Conservation (phyloP, 2,113 vertebrate species). For the Siniperca knerii region DNA sequence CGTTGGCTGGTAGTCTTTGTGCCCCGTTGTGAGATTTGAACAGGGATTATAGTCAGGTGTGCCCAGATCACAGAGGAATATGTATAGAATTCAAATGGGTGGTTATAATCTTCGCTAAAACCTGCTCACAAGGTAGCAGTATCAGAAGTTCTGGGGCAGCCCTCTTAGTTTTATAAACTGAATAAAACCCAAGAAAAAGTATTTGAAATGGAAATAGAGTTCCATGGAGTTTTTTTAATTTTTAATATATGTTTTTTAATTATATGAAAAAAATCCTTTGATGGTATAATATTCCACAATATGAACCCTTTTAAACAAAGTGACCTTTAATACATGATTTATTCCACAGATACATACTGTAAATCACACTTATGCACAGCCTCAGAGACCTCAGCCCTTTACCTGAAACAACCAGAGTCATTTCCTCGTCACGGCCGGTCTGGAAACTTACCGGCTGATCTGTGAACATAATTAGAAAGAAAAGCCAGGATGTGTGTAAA, state of each 20-base stretch:
- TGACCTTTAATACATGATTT: background rate
- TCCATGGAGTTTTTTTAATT: background rate
- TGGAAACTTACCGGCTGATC: conserved; percentile 49
- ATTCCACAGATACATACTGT: background rate
- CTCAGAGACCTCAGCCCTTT: background rate
- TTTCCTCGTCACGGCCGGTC: background rate
- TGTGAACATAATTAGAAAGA: conserved; percentile 51
- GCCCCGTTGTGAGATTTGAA: background rate
- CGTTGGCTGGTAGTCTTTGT: background rate
- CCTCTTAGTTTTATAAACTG: background rate
- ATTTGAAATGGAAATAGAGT: conserved; percentile 10
- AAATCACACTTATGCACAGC: background rate
- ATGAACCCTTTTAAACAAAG: background rate
- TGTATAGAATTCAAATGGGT: conserved; percentile 9
- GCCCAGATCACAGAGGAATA: conserved; percentile 18
- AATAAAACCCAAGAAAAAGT: background rate
- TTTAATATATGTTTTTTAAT: background rate
- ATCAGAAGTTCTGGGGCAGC: background rate
- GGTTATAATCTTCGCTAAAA: conserved; percentile 13
- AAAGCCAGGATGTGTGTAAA: conserved; percentile 34
- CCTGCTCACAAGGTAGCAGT: background rate
- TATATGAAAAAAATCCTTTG: background rate
- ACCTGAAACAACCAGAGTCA: background rate
- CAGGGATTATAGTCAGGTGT: conserved; percentile 11
- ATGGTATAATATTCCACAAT: background rate